Base-by-base conservation (phyloP, 2,888 invertebrate species). In the Clivina fossor region DNA sequence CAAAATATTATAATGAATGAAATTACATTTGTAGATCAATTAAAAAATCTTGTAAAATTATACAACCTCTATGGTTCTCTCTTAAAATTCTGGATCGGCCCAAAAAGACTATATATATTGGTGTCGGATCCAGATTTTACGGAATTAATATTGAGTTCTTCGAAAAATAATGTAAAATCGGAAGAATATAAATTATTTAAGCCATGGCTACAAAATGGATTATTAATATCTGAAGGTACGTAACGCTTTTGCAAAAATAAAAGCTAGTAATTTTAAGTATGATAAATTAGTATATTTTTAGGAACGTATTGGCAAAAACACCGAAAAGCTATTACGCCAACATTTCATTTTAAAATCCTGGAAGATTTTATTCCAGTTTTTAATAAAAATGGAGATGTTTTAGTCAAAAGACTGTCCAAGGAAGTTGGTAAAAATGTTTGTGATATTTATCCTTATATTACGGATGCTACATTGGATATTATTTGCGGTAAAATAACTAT, bases 311-410 rank as follows among this genome's bases (percentile, higher is more conserved):
- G 90, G 90, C 80, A 78, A 62, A 72, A 71, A 0, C 79, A 84
- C 60, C 77, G 90, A 18, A 87, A 85, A 69, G 79, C 89, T 58
- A 71, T 90, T 41, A 89, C 88, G 0, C 88, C 89, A 0, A 81
- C 88, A 0, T 90, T 89, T 70, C 90, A 90, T 70, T 89, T 88
- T 67, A 83, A 84, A 64, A 87, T 89, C 58, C 70, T 90, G 49
- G 83, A 87, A 65, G 80, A 85, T 63, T 89, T 87, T 69, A 69
- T 86, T 3, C 81, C 82, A 4, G 79, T 85, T 0, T 88, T 90
- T 66, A 81, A 86, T 63, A 79, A 79, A 51, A 84, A 86, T 58
- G 76, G 80, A 13, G 70, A 74, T 32, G 74, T 82, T 13, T 73
- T 90, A 50, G 69, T 81, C 0, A 68, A 79, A 1, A 81, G 81